These are phyloP conservation scores for Chionomys nivalis DNA, from an alignment of 2,113 vertebrate genomes.

Conservation along the genomic window DNA sequence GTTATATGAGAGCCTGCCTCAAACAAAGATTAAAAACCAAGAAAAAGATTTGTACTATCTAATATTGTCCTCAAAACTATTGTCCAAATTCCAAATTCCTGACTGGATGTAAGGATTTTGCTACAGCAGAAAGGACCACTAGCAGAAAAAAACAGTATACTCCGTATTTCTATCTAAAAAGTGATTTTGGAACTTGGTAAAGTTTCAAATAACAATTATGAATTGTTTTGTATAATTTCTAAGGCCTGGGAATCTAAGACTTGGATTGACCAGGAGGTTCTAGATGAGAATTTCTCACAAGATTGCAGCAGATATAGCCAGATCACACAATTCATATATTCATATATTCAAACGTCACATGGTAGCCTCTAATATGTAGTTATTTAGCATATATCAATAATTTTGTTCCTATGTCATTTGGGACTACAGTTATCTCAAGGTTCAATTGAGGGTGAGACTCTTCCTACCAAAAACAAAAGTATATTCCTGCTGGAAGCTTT, in stretches of 20 bases:
- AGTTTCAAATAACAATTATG: background rate
- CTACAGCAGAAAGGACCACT: conserved; percentile 12
- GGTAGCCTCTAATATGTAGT: background rate
- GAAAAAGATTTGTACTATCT: background rate
- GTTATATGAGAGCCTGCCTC: background rate
- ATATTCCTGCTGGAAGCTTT: background rate
- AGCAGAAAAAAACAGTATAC: background rate
- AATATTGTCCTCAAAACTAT: conserved; percentile 4
- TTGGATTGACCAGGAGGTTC: background rate
- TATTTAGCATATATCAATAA: background rate
- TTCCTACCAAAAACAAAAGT: background rate
- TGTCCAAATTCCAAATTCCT: conserved; percentile 11
- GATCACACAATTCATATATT: background rate
- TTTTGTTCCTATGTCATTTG: background rate
- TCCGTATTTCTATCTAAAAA: background rate
- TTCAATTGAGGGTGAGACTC: background rate
- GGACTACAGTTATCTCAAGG: background rate
- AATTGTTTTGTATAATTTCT: background rate
- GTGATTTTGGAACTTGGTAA: background rate
- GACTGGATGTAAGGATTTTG: conserved; percentile 46
- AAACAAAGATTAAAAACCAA: background rate
- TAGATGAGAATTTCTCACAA: conserved; percentile 9
- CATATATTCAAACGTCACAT: background rate
- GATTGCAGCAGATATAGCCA: background rate
- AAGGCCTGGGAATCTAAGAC: background rate